A percentile compares a stretch with the other conserved stretches of the same genome.
These are phyloP conservation scores for Manacus vitellinus DNA, from an alignment of 2,113 vertebrate genomes.

Conservation along the genomic window DNA sequence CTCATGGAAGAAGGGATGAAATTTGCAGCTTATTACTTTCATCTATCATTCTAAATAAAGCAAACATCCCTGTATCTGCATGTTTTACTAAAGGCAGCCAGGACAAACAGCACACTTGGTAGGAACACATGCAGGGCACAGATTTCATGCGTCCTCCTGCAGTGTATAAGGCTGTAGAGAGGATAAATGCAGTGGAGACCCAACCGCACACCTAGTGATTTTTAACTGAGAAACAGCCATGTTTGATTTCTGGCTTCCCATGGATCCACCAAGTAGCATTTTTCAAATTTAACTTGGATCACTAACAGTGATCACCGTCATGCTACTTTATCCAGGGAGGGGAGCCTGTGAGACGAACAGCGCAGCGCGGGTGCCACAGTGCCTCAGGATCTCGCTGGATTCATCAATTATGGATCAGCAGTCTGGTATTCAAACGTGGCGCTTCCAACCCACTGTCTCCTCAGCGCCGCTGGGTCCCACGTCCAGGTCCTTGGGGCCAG, in stretches of 20 bases:
- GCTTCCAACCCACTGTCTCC: constrained; percentile 57
- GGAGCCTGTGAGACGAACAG: background rate
- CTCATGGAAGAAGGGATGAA: constrained; percentile 12
- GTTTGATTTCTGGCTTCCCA: background rate
- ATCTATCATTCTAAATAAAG: constrained; percentile 43
- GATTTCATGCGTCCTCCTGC: background rate
- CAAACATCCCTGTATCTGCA: background rate
- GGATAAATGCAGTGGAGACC: background rate
- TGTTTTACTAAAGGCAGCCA: background rate
- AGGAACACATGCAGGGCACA: background rate
- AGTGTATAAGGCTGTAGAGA: background rate
- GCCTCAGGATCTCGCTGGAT: background rate
- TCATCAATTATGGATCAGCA: constrained; percentile 16
- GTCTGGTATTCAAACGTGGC: constrained; percentile 32
- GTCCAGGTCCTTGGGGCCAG: constrained; percentile 18
- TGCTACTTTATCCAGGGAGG: background rate
- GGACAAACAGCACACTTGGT: background rate
- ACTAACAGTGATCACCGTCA: rapidly evolving
- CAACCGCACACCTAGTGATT: background rate
- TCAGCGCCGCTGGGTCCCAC: background rate
- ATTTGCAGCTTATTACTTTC: constrained; percentile 30
- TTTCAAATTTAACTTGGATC: background rate
- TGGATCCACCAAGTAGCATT: background rate
- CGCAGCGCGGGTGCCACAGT: background rate
- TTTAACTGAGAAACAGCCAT: background rate